These are phyloP conservation scores for Eutolmus rufibarbis DNA, from an alignment of 2,888 invertebrate species.

Conservation along the genomic window DNA sequence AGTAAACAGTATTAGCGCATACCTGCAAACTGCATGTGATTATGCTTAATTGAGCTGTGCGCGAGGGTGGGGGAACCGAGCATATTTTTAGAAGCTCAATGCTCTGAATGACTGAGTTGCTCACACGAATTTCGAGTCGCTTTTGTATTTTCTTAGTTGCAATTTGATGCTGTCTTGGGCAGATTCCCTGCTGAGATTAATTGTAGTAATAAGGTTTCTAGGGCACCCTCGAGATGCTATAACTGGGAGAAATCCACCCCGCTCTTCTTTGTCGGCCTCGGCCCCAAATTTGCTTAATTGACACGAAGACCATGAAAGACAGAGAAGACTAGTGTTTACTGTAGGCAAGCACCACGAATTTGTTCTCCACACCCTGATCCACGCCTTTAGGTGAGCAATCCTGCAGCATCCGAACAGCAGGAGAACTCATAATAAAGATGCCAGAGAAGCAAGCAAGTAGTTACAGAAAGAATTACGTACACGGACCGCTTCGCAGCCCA, in stretches of 20 bases:
- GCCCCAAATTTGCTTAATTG: neutral
- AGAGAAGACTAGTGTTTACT: neutral
- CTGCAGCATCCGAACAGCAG: neutral
- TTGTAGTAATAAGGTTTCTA: slow-evolving; percentile 16
- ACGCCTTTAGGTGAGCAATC: neutral
- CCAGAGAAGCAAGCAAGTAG: neutral
- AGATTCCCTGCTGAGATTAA: slow-evolving; percentile 16
- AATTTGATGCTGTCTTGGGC: neutral
- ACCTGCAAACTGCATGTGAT: neutral
- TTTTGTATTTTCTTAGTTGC: neutral
- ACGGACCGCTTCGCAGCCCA: neutral
- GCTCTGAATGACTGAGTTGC: neutral
- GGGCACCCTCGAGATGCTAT: neutral
- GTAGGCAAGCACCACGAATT: neutral
- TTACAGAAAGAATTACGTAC: neutral
- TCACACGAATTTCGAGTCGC: neutral
- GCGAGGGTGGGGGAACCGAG: neutral
- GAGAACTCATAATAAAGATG: neutral
- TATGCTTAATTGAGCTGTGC: neutral
- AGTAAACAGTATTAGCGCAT: neutral
- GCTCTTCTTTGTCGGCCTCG: neutral
- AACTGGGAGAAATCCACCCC: neutral
- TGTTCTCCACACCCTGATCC: neutral
- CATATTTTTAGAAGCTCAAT: slow-evolving; percentile 4
- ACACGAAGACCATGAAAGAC: neutral